Evolutionary conservation across 2,113 vertebrate genomes (phyloP).

Genomic region (Ceyx margarethae): DNA sequence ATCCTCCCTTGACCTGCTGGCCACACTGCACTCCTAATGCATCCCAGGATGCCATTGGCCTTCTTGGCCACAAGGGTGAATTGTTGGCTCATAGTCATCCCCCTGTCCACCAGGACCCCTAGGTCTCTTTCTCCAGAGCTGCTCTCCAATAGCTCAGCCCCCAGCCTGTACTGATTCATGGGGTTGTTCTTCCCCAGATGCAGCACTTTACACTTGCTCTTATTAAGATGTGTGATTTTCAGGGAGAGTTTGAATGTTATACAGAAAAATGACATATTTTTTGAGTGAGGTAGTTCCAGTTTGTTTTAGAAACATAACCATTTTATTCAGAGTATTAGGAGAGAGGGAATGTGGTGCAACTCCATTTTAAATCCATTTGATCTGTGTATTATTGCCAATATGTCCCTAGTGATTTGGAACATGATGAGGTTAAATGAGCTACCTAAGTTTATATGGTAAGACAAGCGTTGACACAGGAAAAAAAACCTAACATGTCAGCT

Average conservation of each 20-base stretch:
- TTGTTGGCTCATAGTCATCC: too few species aligned
- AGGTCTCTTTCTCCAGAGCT: too few species aligned
- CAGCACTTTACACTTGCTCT: too few species aligned
- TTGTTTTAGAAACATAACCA: not conserved
- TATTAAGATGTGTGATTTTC: not conserved
- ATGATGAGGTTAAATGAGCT: not conserved
- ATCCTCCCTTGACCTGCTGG: too few species aligned
- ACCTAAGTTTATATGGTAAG: not conserved
- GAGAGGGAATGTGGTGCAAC: not conserved
- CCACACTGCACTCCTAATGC: too few species aligned
- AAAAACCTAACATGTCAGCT: accelerated
- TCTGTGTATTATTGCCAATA: not conserved
- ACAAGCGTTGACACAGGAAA: not conserved
- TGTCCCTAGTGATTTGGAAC: not conserved
- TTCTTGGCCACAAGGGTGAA: too few species aligned
- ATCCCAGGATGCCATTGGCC: too few species aligned
- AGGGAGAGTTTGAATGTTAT: not conserved
- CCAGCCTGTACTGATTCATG: too few species aligned
- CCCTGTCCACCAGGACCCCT: too few species aligned
- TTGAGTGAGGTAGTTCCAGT: accelerated
- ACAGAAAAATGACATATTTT: not conserved
- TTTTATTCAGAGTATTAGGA: not conserved
- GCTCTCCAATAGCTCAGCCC: too few species aligned
- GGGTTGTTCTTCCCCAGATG: too few species aligned
- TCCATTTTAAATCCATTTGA: not conserved